Conservation (phyloP, 2,113 vertebrate species). For the Hiodon alosoides region DNA sequence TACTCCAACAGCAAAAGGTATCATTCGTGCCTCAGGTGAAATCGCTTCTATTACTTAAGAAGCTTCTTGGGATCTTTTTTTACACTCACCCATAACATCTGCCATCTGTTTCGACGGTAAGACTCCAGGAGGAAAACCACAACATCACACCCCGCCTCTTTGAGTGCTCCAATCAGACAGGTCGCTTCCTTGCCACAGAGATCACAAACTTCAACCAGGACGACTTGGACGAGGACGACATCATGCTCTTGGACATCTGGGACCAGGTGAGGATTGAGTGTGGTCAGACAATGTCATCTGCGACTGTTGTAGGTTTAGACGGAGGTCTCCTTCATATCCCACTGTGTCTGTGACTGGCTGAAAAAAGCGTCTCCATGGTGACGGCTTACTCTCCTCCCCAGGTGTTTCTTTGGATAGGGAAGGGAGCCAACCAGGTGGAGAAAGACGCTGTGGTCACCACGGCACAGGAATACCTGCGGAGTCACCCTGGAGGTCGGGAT, state of each 20-base stretch:
- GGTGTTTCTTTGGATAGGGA: constrained; percentile 79
- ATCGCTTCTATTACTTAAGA: not conserved
- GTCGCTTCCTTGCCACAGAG: constrained; percentile 72
- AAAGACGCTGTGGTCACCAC: constrained; percentile 57
- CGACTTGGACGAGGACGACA: constrained; percentile 72
- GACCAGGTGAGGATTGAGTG: constrained; percentile 61
- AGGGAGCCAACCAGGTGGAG: constrained; percentile 58
- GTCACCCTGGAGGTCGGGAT: constrained; percentile 66
- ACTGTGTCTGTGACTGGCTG: not conserved
- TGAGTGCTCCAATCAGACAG: constrained; percentile 80
- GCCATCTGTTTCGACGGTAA: constrained; percentile 33
- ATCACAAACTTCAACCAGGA: constrained; percentile 73
- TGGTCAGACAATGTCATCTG: not conserved
- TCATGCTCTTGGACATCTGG: constrained; percentile 78
- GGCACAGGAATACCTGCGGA: constrained; percentile 72
- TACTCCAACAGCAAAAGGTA: constrained; percentile 77
- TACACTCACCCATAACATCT: not conserved
- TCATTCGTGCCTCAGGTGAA: no score
- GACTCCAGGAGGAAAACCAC: constrained; percentile 66
- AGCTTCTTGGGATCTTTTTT: not conserved
- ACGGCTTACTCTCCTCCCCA: constrained; percentile 31
- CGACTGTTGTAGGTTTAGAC: not conserved
- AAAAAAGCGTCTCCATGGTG: not conserved
- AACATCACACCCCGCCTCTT: constrained; percentile 66
- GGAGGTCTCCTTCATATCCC: not conserved